Base-by-base conservation (phyloP, 2,888 invertebrate species). In the Drosophila gaucha region DNA sequence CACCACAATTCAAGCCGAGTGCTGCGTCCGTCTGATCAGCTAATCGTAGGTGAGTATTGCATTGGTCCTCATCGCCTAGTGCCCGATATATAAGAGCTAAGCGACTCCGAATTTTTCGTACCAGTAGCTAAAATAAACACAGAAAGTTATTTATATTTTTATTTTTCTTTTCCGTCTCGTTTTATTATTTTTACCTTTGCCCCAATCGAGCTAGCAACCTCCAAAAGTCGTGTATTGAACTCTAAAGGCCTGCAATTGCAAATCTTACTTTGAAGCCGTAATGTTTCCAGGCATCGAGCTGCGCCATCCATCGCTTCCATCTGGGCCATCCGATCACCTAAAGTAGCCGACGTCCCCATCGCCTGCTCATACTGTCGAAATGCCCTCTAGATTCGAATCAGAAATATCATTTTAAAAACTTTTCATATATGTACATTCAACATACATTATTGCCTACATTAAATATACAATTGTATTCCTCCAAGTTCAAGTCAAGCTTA, bases 251-350 rank as follows among this genome's bases (percentile, higher is more conserved):
- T 93, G 90, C 97, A 97, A 91, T 97, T 96, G 91, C 97, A 97
- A 84, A 97, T 97, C 89, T 96, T 95, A 86, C 96, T 96, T 87
- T 97, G 91, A 20, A 92, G 76, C 16, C 96, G 92, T 28, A 97
- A 91, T 0, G 95, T 95, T 87, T 96, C 96, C 33, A 96, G 92
- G 80, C 96, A 97, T 43, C 96, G 92, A 0, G 96, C 97, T 0
- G 96, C 96, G 0, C 96, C 97, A 82, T 97, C 97, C 96, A 97
- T 96, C 0, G 96, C 96, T 85, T 97, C 96, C 96, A 97, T 96
- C 90, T 97, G 97, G 8, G 96, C 96, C 67, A 97, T 94, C 0
- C 96, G 93, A 91, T 97, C 97, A 0, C 96, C 97, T 79, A 96
- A 93, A 0, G 95, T 94, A 33, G 94, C 94, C 0, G 96, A 96